phyloP scores from a whole-genome alignment of 2,888 invertebrate genomes.

The Melinopterus prodromus region DNA sequence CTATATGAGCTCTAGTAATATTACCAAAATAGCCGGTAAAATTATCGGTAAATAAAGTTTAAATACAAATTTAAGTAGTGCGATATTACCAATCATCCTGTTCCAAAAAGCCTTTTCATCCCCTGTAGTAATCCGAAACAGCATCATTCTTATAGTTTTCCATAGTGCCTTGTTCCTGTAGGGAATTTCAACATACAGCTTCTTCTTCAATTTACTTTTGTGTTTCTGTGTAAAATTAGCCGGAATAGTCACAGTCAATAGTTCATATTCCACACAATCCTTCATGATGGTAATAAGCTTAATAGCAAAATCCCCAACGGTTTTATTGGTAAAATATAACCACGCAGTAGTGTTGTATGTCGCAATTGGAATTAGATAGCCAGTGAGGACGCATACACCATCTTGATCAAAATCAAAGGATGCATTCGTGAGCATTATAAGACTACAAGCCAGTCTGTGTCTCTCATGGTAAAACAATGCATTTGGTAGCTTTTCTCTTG shows the following conservation, averaged over 20 bases:
- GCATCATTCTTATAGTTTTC: neutral
- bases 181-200: neutral
- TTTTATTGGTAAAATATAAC: conserved; percentile 19
- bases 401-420: conserved; percentile 16
- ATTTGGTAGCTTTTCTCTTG: neutral
- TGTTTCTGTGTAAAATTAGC: neutral
- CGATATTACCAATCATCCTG: neutral
- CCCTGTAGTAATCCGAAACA: neutral
- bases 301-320: conserved; percentile 14
- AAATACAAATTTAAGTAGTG: neutral
- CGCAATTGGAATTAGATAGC: neutral
- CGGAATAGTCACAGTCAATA: conserved; percentile 9
- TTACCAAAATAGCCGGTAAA: too few species aligned
- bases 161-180: neutral
- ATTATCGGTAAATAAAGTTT: too few species aligned
- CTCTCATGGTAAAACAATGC: conserved; percentile 10
- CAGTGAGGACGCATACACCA: neutral
- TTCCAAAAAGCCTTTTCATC: neutral
- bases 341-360: neutral
- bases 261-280: conserved; percentile 8
- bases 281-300: conserved; percentile 15
- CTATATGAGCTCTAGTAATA: too few species aligned
- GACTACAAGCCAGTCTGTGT: neutral
- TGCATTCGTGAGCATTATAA: neutral
- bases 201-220: neutral